Evolutionary conservation across 30 jellyfish, hydroid and myxozoan genomes (phyloP).

Genomic region (Morbakka virulenta): DNA sequence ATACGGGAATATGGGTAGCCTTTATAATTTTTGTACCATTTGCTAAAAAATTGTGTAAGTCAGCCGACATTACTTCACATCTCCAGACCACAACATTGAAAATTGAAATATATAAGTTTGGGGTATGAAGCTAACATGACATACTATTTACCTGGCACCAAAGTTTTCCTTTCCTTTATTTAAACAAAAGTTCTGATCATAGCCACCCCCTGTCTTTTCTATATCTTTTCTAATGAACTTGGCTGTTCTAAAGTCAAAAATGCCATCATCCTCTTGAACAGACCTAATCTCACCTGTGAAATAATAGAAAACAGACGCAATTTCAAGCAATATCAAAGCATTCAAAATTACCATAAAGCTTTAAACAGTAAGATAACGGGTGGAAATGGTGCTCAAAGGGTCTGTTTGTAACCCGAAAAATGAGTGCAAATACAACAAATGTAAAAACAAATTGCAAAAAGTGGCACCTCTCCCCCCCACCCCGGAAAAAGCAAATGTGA

Average conservation of each 20-base stretch:
- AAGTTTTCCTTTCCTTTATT: constrained; percentile 32
- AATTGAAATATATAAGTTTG: neutral
- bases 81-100: no score
- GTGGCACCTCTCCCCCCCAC: no score
- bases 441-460: no score
- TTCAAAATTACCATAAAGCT: neutral
- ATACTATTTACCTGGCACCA: constrained; percentile 73
- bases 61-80: no score
- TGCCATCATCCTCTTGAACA: constrained; percentile 53
- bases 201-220: constrained; percentile 48
- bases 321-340: neutral
- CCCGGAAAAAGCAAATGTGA: no score
- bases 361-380: no score
- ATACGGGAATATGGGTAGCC: no score
- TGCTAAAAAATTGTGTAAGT: no score
- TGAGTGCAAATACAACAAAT: no score
- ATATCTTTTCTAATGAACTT: constrained; percentile 54
- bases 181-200: constrained; percentile 82
- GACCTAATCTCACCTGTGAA: constrained; percentile 58
- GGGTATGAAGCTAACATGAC: neutral
- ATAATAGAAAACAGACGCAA: neutral
- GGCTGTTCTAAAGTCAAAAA: constrained; percentile 48
- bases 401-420: no score
- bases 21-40: no score
- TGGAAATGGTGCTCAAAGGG: no score